phyloP scores from a whole-genome alignment of 1,140 invertebrate genomes.

The Drosophila trapezifrons region DNA sequence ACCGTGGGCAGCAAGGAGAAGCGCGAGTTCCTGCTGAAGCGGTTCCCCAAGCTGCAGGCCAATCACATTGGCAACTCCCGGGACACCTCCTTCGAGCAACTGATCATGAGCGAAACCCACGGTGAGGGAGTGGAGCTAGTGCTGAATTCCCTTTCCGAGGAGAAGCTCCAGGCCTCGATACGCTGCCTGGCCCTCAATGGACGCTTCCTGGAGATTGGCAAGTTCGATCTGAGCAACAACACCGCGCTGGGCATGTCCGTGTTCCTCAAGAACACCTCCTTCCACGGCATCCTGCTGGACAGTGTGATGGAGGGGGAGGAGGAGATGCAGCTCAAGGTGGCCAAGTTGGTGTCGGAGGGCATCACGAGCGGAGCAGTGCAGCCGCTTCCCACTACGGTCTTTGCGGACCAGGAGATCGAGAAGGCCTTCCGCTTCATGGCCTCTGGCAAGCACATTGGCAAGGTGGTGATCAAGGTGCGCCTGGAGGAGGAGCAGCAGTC shows the following conservation, averaged over 20 bases:
- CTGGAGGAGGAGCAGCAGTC: conserved; percentile 88
- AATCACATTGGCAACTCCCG: conserved; percentile 96
- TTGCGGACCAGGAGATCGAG: conserved; percentile 93
- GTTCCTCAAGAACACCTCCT: conserved; percentile 97
- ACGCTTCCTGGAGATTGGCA: conserved; percentile 98
- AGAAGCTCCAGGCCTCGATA: conserved; percentile 96
- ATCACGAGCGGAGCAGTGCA: conserved; percentile 93
- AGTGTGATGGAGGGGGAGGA: conserved; percentile 88
- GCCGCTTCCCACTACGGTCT: conserved; percentile 93
- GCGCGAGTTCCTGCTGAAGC: conserved; percentile 93
- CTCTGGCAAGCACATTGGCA: conserved; percentile 97
- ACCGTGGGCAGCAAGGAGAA: conserved; percentile 95
- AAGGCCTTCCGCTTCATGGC: conserved; percentile 98
- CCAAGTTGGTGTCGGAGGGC: conserved; percentile 90
- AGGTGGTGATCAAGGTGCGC: conserved; percentile 95
- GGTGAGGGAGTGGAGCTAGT: conserved; percentile 96
- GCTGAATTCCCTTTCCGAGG: conserved; percentile 96
- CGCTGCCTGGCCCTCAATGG: conserved; percentile 95
- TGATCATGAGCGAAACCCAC: conserved; percentile 90
- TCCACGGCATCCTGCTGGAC: conserved; percentile 98
- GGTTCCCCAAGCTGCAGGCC: conserved; percentile 93
- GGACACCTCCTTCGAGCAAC: conserved; percentile 95
- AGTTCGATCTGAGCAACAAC: conserved; percentile 97
- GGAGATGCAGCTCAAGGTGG: conserved; percentile 89
- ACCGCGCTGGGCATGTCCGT: conserved; percentile 94